phyloP scores from a whole-genome alignment of 1,140 invertebrate genomes.

The Physella acuta region DNA sequence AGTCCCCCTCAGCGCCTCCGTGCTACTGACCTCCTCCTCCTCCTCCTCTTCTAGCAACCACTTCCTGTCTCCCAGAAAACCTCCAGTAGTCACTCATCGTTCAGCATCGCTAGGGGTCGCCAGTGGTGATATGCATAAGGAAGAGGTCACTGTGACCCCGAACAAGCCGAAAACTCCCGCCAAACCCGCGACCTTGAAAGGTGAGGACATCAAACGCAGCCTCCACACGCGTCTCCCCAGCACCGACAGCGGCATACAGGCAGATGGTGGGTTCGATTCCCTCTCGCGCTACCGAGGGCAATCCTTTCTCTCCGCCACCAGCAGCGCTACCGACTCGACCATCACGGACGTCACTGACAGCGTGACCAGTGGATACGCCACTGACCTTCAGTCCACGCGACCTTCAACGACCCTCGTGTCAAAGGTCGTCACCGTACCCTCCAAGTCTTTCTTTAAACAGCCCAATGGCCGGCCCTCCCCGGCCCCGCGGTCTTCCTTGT shows the following conservation, averaged over 20 bases:
- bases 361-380: background rate
- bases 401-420: background rate
- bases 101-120: background rate
- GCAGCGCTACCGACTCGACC: no score
- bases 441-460: background rate
- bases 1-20: background rate
- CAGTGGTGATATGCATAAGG: slow-evolving; percentile 1
- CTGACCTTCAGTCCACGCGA: no score
- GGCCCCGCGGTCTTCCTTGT: no score
- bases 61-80: background rate
- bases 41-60: background rate
- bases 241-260: slow-evolving; percentile 31
- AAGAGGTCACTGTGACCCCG: background rate
- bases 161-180: background rate
- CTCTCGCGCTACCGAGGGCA: slow-evolving; percentile 18
- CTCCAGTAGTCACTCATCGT: background rate
- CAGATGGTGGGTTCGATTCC: slow-evolving; percentile 30
- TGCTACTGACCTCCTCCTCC: background rate
- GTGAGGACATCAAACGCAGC: background rate
- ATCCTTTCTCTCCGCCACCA: background rate
- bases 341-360: no score
- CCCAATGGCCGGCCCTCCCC: background rate
- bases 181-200: background rate
- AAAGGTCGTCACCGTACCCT: background rate
- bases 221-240: slow-evolving; percentile 25